Conservation (phyloP, 2,113 vertebrate species). For the Pitta sordida region DNA sequence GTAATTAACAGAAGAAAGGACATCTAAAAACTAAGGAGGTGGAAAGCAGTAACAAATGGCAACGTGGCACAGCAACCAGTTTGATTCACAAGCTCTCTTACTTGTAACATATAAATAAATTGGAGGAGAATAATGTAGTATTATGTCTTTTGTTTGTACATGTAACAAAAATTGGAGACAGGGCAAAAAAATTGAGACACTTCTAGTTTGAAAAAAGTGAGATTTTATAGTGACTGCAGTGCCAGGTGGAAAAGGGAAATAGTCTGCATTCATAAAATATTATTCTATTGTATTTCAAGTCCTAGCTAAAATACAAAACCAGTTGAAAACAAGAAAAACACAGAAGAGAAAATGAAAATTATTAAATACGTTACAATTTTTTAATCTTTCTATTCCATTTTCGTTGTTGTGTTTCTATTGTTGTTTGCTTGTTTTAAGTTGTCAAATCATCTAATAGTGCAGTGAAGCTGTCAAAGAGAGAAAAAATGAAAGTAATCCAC, state of each 20-base stretch:
- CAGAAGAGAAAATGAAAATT: not conserved
- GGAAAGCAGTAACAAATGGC: not conserved
- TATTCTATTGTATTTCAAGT: not conserved
- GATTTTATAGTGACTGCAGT: not conserved
- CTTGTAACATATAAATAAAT: not conserved
- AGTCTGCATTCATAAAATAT: not conserved
- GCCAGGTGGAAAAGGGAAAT: not conserved
- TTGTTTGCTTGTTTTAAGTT: not conserved
- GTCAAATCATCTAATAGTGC: not conserved
- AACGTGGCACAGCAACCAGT: not conserved
- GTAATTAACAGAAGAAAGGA: not conserved
- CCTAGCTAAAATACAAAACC: not conserved
- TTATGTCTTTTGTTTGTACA: not conserved
- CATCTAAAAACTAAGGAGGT: not conserved
- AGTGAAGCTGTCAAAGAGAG: not conserved
- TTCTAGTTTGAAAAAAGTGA: not conserved
- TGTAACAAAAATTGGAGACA: not conserved
- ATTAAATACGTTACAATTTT: not conserved
- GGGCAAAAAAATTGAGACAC: not conserved
- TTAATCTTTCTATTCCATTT: not conserved
- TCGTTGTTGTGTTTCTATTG: not conserved
- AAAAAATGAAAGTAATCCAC: not conserved
- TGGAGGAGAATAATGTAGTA: not conserved
- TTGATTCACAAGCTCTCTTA: not conserved
- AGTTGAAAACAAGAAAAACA: not conserved